Base-by-base conservation (phyloP, 1,140 invertebrate species). In the Caenorhabditis brenneri region DNA sequence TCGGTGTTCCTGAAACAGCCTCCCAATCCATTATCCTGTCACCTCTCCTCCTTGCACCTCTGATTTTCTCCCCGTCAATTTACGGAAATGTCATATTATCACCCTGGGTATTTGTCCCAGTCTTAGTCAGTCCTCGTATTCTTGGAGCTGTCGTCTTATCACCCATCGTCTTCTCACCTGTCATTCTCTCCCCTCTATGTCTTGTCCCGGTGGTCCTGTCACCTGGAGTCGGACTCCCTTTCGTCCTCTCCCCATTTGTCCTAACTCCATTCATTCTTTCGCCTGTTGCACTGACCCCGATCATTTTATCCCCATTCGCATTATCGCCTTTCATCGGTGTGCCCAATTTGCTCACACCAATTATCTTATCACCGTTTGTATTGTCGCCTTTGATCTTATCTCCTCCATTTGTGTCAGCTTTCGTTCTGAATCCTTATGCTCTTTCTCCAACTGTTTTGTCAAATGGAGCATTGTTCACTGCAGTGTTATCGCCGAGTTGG, bases 401-500 rank as follows among this genome's bases (percentile, higher is more conserved):
- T 2, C 88, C 89, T 53, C 51, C 85, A 1, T 85, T 85, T 29
- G 74, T 89, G 15, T 85, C 81, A 39, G 88, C 88, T 5, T 74
- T 89, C 15, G 79, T 89, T 46, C 48, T 89, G 9, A 86, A 65
- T 81, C 88, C 88, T 19, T 88, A 90, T 65, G 88, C 88, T n/a
- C 42, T 88, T 19, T 89, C 88, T 0, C 88, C 88, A 9, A 46
- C 89, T 36, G 87, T 89, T 53, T 36, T 84, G 46, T 87, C 84
- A 22, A 83, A 86, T n/a, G 74, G 89, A 19, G 85, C 87, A 39
- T 79, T 85, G 6, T 87, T 81, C 51, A 69, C 85, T 55, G 88
- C 88, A 27, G 84, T 89, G 16, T 51, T 89, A 22, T 89, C 88
- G 16, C 88, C 88, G 9, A 89, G 88, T 83, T 89, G 85, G 85